Evolutionary conservation across 2,797 vertebrate species (phyloP).

Genomic region (Microtus obscurus): DNA sequence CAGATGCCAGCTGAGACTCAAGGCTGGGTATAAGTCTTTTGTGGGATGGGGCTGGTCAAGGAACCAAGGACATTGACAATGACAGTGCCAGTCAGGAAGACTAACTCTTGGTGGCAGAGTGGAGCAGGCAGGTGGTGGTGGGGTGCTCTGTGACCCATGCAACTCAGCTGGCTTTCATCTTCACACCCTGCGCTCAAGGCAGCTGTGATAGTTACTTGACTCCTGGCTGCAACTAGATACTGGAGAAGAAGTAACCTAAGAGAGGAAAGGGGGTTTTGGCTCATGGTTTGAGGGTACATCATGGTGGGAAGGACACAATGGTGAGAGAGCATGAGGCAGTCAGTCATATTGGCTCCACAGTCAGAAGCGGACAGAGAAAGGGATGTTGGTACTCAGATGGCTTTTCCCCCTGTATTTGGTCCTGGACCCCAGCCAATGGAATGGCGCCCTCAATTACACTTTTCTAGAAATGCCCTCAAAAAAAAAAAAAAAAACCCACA

Average conservation of each 20-base stretch:
- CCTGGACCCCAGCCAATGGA: background rate
- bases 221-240: background rate
- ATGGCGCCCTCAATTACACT: background rate
- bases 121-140: background rate
- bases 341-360: background rate
- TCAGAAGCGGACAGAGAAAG: background rate
- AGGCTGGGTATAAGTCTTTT: background rate
- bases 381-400: background rate
- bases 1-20: background rate
- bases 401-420: background rate
- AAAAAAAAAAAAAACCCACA: background rate
- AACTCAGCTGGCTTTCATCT: background rate
- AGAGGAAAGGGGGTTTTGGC: background rate
- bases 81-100: slow-evolving; percentile 29
- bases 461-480: background rate
- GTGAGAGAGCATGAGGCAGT: background rate
- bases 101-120: background rate
- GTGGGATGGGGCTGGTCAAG: background rate
- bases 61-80: background rate
- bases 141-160: background rate
- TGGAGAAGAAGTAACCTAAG: background rate
- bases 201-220: background rate
- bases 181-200: background rate
- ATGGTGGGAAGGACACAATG: background rate
- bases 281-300: background rate